Evolutionary conservation across 2,797 vertebrate genomes (phyloP).

Genomic region (Geotrypetes seraphini): DNA sequence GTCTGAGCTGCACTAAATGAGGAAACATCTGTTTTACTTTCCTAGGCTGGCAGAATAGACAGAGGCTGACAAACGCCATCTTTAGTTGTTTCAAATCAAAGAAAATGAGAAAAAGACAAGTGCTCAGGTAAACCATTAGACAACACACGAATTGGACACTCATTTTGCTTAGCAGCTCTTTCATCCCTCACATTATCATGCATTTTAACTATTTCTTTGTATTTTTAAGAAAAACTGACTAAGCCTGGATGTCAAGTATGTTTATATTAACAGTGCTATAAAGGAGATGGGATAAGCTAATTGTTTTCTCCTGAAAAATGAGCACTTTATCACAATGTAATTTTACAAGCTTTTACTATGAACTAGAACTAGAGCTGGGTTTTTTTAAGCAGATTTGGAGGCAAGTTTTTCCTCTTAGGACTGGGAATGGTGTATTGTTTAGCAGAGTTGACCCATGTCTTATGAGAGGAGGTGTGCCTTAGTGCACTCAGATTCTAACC

Average conservation of each 20-base stretch:
- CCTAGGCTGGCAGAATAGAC: constrained; percentile 21
- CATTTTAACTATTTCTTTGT: background rate
- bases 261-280: background rate
- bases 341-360: background rate
- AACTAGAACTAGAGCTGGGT: background rate
- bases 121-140: too few relatives aligned
- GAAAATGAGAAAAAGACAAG: background rate
- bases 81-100: constrained; percentile 17
- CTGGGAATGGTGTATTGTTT: constrained; percentile 13
- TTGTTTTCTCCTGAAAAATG: background rate
- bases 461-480: constrained; percentile 7
- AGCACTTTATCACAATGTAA: background rate
- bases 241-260: background rate
- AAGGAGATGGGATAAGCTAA: too few relatives aligned
- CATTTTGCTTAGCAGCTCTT: too few relatives aligned
- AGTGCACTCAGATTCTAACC: constrained; percentile 15
- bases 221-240: background rate
- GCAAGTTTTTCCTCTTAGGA: constrained; percentile 22
- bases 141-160: too few relatives aligned
- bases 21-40: constrained; percentile 39
- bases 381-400: constrained; percentile 21
- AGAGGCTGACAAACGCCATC: constrained; percentile 14
- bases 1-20: constrained; percentile 9
- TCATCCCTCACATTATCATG: too few relatives aligned
- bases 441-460: constrained; percentile 15